Evolutionary conservation across 1,140 invertebrate species (phyloP).

Genomic region (Medauroidea extradentata): DNA sequence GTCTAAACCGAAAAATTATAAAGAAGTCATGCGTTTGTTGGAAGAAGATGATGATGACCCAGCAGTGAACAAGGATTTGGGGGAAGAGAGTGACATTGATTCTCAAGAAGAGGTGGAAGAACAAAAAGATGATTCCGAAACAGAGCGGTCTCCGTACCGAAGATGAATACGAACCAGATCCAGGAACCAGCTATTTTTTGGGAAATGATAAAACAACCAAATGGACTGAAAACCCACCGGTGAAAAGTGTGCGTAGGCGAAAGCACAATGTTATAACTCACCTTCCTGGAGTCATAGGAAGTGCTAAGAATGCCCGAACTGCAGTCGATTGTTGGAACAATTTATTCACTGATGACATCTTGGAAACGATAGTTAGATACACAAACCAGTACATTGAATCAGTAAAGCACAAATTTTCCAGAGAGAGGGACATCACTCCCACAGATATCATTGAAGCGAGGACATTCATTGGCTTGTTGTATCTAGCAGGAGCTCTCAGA

Average conservation of each 20-base stretch:
- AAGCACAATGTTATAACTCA: neutral
- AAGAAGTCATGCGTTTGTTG: neutral
- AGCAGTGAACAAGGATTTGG: neutral
- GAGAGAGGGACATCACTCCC: slow-evolving; percentile 21
- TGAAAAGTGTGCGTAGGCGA: neutral
- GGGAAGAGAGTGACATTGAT: neutral
- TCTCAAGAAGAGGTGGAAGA: neutral
- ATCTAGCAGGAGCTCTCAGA: slow-evolving; percentile 45
- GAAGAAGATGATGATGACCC: neutral
- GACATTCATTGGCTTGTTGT: slow-evolving; percentile 48
- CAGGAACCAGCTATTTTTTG: neutral
- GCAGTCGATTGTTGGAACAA: slow-evolving; percentile 1
- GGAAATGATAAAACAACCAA: neutral
- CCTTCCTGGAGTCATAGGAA: neutral
- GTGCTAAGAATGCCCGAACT: neutral
- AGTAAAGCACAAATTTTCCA: neutral
- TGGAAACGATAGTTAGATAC: neutral
- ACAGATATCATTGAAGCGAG: slow-evolving; percentile 40
- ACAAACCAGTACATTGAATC: neutral
- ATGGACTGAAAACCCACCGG: neutral
- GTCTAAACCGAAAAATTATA: neutral
- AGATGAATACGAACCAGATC: neutral
- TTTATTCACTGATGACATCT: neutral
- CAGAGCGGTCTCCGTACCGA: neutral
- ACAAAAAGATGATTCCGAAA: neutral